Evolutionary conservation across 2,113 vertebrate genomes (phyloP), one percentile per base, ranked within the genome.

Genomic region (Nothobranchius kuhntae): DNA sequence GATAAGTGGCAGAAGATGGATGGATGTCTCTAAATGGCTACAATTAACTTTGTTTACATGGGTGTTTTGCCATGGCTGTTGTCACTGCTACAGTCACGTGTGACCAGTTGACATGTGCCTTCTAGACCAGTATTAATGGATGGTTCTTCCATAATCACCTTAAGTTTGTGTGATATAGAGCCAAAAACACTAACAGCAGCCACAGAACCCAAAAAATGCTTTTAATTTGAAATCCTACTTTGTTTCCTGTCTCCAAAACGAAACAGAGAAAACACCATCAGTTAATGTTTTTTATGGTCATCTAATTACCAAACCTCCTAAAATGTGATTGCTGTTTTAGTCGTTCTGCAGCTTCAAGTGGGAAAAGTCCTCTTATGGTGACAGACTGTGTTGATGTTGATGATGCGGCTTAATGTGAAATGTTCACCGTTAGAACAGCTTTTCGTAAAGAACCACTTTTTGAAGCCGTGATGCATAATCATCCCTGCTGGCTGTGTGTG

Each of bases 401-500:
- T 9, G 17, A 61, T 40, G 30, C 4, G 46, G 13, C 17, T 59
- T n/a, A 24, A 40, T 53, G 17, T 50, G 13, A 53, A 42, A 13
- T 44, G 15, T 71, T 67, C 14, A 58, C 5, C 15, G 60, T 64
- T 48, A 42, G 13, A 40, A 21, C 13, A 44, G 12, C 50, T 65
- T 63, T 36, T 54, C 26, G 21, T 55, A 50, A 62, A 62, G 13
- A 24, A 2, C 2, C 36, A 9, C 35, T 60, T 53, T 58, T 21
- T 48, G 9, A 54, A 55, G n/a, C 48, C 48, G n/a, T 52, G 50
- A 45, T 52, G 69, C 68, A 47, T 42, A 54, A 77, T 75, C 47
- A 40, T 6, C n/a, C 61, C 58, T 68, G 55, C 64, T 80, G 61
- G n/a, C 14, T 65, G 65, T 74, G 50, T 80, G 62, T 81, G 73